A percentile compares a stretch with the other conserved stretches of the same genome.
phyloP scores from a whole-genome alignment of 2,113 vertebrate species.

The Spermophilus dauricus region DNA sequence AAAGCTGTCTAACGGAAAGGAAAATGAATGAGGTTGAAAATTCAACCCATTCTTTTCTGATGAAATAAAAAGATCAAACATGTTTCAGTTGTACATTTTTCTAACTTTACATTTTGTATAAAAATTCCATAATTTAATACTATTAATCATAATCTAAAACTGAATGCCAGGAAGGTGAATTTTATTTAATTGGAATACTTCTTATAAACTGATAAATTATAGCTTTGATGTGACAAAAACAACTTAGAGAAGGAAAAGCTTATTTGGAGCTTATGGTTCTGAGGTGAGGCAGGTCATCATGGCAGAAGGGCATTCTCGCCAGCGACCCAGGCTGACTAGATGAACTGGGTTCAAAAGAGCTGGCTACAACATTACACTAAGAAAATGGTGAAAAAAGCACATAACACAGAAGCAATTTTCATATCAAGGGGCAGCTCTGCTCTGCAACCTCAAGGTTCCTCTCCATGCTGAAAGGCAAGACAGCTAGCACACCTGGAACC shows the following conservation, averaged over 20 bases:
- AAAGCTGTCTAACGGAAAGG: not conserved
- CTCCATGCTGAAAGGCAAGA: too few relatives aligned
- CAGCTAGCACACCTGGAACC: too few relatives aligned
- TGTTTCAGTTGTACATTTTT: not conserved
- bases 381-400: too few relatives aligned
- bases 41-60: not conserved
- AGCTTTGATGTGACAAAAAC: not conserved
- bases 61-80: conserved; percentile 31
- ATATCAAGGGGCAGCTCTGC: too few relatives aligned
- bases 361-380: too few relatives aligned
- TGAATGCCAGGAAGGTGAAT: not conserved
- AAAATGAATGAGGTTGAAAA: not conserved
- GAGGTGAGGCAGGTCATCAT: not conserved
- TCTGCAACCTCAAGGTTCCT: too few relatives aligned
- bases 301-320: too few relatives aligned
- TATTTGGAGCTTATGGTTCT: not conserved
- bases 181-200: not conserved
- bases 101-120: not conserved
- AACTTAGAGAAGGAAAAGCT: too few relatives aligned
- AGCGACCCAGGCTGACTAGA: too few relatives aligned
- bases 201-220: not conserved
- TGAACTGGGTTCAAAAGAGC: too few relatives aligned
- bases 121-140: not conserved
- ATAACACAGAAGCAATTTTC: too few relatives aligned
- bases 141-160: conserved; percentile 41